phyloP scores from a whole-genome alignment of 1,140 invertebrate species.

The Drosophila jambulina region DNA sequence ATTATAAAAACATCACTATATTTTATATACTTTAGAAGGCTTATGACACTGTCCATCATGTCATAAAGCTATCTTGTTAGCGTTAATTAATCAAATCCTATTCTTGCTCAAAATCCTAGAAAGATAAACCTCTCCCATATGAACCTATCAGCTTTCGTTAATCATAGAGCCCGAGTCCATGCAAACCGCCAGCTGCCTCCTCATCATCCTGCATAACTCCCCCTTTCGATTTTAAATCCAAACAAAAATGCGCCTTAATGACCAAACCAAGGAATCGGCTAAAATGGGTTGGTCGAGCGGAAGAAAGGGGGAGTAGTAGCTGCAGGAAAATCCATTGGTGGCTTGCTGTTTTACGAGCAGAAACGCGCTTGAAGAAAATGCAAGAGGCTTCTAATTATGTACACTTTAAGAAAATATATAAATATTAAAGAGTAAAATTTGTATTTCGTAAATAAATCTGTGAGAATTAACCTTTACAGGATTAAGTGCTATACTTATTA shows the following conservation, averaged over 20 bases:
- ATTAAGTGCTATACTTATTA: too few relatives aligned
- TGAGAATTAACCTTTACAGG: not conserved
- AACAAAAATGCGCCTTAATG: slow-evolving; percentile 72
- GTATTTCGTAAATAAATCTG: not conserved
- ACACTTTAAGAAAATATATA: not conserved
- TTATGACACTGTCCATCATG: not conserved
- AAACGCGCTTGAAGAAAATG: slow-evolving; percentile 36
- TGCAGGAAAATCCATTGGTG: slow-evolving; percentile 37
- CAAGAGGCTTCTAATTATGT: slow-evolving; percentile 52
- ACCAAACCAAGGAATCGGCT: slow-evolving; percentile 41
- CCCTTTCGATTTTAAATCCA: slow-evolving; percentile 24
- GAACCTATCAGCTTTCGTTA: slow-evolving; percentile 60
- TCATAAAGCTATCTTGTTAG: not conserved
- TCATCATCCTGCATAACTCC: not conserved
- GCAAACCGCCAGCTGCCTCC: slow-evolving; percentile 25
- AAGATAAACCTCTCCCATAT: slow-evolving; percentile 19
- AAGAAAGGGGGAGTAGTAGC: slow-evolving; percentile 3
- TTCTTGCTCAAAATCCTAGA: not conserved
- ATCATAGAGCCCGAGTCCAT: slow-evolving; percentile 32
- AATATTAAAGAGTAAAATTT: too few relatives aligned
- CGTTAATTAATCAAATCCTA: slow-evolving; percentile 17
- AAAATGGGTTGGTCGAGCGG: slow-evolving; percentile 27
- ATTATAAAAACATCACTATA: not conserved
- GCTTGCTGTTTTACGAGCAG: slow-evolving; percentile 72
- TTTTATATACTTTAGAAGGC: not conserved